Evolutionary conservation across 2,888 invertebrate genomes (phyloP), one percentile per base, ranked within the genome.

Genomic region (Nephrotoma guestfalica): DNA sequence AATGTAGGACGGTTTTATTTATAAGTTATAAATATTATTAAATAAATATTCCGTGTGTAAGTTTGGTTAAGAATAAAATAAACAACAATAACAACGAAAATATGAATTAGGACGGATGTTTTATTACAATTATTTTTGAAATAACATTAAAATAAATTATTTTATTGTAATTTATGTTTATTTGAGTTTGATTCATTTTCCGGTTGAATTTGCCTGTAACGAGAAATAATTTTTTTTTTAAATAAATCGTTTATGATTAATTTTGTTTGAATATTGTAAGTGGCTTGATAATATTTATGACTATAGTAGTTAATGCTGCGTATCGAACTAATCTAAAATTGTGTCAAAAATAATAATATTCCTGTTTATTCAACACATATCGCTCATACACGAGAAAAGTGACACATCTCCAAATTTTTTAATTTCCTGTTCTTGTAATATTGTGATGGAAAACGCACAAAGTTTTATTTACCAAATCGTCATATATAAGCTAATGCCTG

Each of bases 101-200:
- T 15, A 41, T n/a, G n/a, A 84, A 41, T 84, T 84, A 84, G 84
- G 84, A 84, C 84, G 84, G 84, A 84, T 84, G 71, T 84, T 84
- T 84, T 84, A 84, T 84, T 84, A 84, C 41, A 84, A 84, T 41
- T 13, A 84, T 41, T 15, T 41, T 84, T 13, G 84, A 84, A 84
- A 84, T n/a, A 71, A 9, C 71, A 71, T 71, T 71, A 71, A 71
- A 71, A 71, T 71, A 71, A 71, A 71, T 71, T 71, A 71, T 71
- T 71, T 71, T 30, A 30, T 71, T 71, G 30, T 71, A 71, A 71
- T 71, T 71, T 71, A 71, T 71, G 71, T 11, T 71, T 71, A 71
- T 71, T 71, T 71, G 71, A 30, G 30, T 71, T 71, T 71, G 71
- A 71, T 71, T 71, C 71, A 71, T 71, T 71, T 71, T 71, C 71